A percentile compares a stretch with the other conserved stretches of the same genome.
phyloP scores from a whole-genome alignment of 1,140 invertebrate species.

The Tetranychus cinnabarinus region DNA sequence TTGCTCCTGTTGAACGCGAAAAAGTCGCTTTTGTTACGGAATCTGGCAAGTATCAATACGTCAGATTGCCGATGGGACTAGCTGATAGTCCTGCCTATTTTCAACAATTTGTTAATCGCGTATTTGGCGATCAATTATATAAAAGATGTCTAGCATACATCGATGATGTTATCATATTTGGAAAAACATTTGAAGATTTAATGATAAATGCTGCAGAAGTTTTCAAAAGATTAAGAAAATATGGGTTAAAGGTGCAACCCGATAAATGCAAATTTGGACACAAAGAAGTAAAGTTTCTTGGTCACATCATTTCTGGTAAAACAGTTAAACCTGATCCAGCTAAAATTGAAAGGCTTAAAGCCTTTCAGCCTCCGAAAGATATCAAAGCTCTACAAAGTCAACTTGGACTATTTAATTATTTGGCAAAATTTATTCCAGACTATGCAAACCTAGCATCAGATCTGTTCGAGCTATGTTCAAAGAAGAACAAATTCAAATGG shows the following conservation, averaged over 20 bases:
- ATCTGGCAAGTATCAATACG: constrained; percentile 11
- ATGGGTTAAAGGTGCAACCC: neutral
- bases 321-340: neutral
- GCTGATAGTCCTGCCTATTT: constrained; percentile 13
- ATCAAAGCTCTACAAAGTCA: neutral
- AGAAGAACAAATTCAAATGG: neutral
- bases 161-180: neutral
- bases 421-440: neutral
- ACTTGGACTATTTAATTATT: neutral
- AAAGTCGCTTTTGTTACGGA: constrained; percentile 18
- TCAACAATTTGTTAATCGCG: constrained; percentile 17
- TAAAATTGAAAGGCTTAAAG: neutral
- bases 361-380: neutral
- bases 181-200: neutral
- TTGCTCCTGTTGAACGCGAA: neutral
- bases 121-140: neutral
- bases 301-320: neutral
- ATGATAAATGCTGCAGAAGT: neutral
- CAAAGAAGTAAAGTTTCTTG: neutral
- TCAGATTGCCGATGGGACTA: constrained; percentile 10
- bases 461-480: neutral
- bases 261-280: neutral
- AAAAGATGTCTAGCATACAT: neutral
- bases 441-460: neutral
- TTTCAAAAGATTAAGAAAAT: neutral